Evolutionary conservation across 2,888 invertebrate genomes (phyloP), one percentile per base, ranked within the genome.

Genomic region (Nephrocerus scutellatus): DNA sequence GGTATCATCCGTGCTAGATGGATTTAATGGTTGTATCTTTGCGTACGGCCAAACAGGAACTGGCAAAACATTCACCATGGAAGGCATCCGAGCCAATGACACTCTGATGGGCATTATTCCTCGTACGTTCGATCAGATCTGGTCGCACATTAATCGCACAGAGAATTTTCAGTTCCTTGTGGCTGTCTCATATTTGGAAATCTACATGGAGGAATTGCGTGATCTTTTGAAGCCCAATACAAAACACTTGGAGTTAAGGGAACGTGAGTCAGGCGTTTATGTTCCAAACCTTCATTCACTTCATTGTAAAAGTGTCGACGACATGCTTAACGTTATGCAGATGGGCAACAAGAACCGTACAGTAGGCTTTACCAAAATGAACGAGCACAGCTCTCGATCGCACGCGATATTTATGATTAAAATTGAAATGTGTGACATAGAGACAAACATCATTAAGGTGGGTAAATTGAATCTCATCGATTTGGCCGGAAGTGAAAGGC

Each of bases 31-130:
- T 10, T 98, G 97, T 54, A 95, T 98, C 52, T 97, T 98, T 73
- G 98, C 97, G 2, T 98, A 98, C 68, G 98, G 97, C 0, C 98
- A 98, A 72, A 98, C 98, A 0, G 97, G 97, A 45, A 96, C 97
- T 1, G 97, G 96, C 6, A 79, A 79, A 58, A 79, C 79, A 0
- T 78, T 73, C 50, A 79, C 79, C 9, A 79, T 79, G 79, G 79
- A 79, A 72, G 85, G 87, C 14, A 68, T 74, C 2, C 73, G 77
- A 33, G 73, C 71, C 25, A 75, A 79, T 50, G 70, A 74, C n/a
- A 80, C 83, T n/a, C 56, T 74, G 19, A 59, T 60, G 51, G 96
- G 96, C 38, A 82, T 96, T 49, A 93, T 97, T 56, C 96, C 96
- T 4, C 81, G 93, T 48, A 89, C 96, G 38, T 98, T 99, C 72